Evolutionary conservation across 2,888 invertebrate genomes (phyloP), one percentile per base, ranked within the genome.

Genomic region (Chrysotoxum bicinctum): DNA sequence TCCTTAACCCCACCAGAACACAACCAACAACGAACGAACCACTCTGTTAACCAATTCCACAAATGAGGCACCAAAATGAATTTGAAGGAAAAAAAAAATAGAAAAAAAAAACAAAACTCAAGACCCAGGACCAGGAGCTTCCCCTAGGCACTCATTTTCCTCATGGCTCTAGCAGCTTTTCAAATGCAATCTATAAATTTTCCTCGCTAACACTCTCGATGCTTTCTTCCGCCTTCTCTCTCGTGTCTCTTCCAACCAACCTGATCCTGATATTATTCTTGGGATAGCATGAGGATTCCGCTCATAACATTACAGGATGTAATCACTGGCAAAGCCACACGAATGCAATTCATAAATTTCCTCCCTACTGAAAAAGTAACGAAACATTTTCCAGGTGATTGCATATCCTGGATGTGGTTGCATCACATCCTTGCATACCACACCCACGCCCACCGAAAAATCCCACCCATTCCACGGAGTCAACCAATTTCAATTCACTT

Each of bases 301-400:
- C 58, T 84, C 74, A 75, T 84, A 79, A 84, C 43, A 83, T 78
- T 83, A 83, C 79, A 69, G 79, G 74, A 74, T 83, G 83, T 83
- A 83, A 83, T 83, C 83, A 79, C 74, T 70, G 79, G 83, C 74
- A 84, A 79, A 84, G 79, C 84, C 84, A 79, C 70, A 80, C 75
- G 70, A 75, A 84, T 80, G 84, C 75, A 84, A 84, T 84, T 84
- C 84, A 84, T 84, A 84, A 84, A 80, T 84, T 72, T 80, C 75
- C 75, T 73, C 43, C 50, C 45, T 21, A 26, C 12, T 35, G 21
- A 43, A 66, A 75, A 70, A 70, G 74, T 66, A 84, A 84, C 56
- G 79, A 75, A 84, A 79, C 78, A 75, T 84, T 84, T 80, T 84
- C 70, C 84, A 84, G 84, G 80, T 84, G 84, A 84, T 84, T 84